Percentiles rank a stretch among this genome's conserved stretches.
Evolutionary conservation across 2,113 vertebrate species (phyloP).

Genomic region (Barbus barbus): DNA sequence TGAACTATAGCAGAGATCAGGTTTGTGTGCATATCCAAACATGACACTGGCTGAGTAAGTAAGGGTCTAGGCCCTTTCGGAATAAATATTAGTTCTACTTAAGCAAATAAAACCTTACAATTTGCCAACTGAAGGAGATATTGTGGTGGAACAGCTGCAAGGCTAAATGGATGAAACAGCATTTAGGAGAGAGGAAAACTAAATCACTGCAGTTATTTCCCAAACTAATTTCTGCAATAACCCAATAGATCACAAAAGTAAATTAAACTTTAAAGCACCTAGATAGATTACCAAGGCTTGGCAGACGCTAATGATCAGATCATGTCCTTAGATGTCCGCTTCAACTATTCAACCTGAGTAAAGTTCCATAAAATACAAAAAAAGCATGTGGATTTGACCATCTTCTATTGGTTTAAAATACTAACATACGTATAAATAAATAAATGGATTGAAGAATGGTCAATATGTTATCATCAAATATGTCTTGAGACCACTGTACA

Average conservation of each 20-base stretch:
- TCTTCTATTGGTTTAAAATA: neutral
- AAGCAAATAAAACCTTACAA: conserved; percentile 62
- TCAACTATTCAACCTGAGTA: conserved; percentile 32
- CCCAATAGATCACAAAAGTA: conserved; percentile 16
- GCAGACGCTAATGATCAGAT: conserved; percentile 33
- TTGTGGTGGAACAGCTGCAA: conserved; percentile 51
- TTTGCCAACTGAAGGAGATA: conserved; percentile 54
- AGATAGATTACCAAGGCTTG: conserved; percentile 27
- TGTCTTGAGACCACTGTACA: neutral
- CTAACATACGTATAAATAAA: neutral
- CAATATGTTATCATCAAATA: neutral
- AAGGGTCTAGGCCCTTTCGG: conserved; percentile 50
- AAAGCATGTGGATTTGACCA: neutral
- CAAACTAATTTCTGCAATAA: conserved; percentile 36
- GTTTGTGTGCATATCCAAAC: conserved; percentile 64
- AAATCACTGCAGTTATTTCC: conserved; percentile 40
- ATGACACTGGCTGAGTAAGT: conserved; percentile 53
- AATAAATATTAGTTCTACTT: conserved; percentile 65
- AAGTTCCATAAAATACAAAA: conserved; percentile 9
- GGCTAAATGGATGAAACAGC: conserved; percentile 47
- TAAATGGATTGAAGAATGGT: neutral
- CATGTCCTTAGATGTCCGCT: neutral
- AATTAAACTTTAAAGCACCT: conserved; percentile 18
- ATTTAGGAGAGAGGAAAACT: conserved; percentile 36
- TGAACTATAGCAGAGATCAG: conserved; percentile 65